These are phyloP conservation scores for Heliconius aoede DNA, from an alignment of 2,888 invertebrate species.

Conservation along the genomic window DNA sequence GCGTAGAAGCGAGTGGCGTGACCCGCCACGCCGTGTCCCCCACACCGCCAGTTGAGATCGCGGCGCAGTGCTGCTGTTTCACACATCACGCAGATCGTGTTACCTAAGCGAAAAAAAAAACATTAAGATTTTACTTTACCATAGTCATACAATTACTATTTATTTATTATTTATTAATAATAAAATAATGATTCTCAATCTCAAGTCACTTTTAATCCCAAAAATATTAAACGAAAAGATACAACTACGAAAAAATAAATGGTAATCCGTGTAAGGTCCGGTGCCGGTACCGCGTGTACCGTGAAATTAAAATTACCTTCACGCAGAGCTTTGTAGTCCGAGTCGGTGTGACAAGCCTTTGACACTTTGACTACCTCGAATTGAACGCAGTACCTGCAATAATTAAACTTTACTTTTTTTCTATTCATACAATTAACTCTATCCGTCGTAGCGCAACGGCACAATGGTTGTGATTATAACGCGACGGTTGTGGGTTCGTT, in stretches of 20 bases:
- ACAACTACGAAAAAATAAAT: not conserved
- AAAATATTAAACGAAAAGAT: not conserved
- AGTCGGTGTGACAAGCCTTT: conserved; percentile 90
- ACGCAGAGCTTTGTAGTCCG: conserved; percentile 87
- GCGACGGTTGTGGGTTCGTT: too few species aligned
- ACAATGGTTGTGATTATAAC: too few species aligned
- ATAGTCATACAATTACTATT: too few species aligned
- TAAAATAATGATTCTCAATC: too few species aligned
- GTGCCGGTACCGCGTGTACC: too few species aligned
- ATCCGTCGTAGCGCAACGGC: too few species aligned
- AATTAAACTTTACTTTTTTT: not conserved
- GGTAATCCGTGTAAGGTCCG: not conserved
- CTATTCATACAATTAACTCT: too few species aligned
- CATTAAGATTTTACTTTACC: not conserved
- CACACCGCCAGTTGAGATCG: conserved; percentile 90
- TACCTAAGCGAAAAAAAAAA: conserved; percentile 79
- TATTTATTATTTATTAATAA: too few species aligned
- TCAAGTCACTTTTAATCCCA: not conserved
- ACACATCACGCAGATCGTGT: conserved; percentile 91
- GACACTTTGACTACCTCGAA: conserved; percentile 92
- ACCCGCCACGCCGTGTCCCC: conserved; percentile 91
- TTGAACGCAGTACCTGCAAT: conserved; percentile 93
- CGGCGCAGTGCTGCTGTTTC: conserved; percentile 92
- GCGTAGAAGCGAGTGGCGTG: conserved; percentile 92
- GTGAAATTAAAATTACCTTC: conserved; percentile 85